A percentile compares a stretch with the other conserved stretches of the same genome.
These are phyloP conservation scores for Xanthia icteritia DNA, from an alignment of 2,888 invertebrate genomes.

Conservation along the genomic window DNA sequence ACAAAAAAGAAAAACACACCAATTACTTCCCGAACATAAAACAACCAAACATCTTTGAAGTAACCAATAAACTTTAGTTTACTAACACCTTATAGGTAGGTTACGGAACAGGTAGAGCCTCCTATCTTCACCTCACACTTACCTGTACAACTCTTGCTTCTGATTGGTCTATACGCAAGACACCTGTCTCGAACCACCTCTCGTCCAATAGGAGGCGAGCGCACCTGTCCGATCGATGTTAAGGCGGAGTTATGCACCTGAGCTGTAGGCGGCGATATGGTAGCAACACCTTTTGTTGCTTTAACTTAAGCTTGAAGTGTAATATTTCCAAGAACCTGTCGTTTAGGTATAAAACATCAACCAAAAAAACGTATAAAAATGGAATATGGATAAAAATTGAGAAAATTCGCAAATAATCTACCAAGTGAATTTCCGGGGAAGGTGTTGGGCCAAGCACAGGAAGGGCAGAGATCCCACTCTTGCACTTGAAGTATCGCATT, in stretches of 20 bases:
- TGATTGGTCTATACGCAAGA: conserved; percentile 74
- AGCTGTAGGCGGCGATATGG: conserved; percentile 53
- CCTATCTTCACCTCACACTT: conserved; percentile 10
- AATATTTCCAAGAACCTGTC: background rate
- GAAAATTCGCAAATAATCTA: background rate
- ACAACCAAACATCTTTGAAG: background rate
- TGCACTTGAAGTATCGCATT: too few relatives aligned
- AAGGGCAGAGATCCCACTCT: background rate
- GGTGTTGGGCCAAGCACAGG: background rate
- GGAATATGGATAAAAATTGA: background rate
- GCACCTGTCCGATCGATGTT: conserved; percentile 80
- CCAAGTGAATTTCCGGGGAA: background rate
- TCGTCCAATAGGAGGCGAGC: conserved; percentile 75
- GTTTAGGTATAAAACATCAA: background rate
- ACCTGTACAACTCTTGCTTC: conserved; percentile 57
- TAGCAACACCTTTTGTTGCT: conserved; percentile 39
- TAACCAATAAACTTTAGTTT: conserved; percentile 23
- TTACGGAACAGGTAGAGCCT: conserved; percentile 53
- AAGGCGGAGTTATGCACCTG: conserved; percentile 75
- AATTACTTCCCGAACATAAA: too few relatives aligned
- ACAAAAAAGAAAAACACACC: background rate
- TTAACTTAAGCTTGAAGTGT: background rate
- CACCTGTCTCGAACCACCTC: conserved; percentile 79
- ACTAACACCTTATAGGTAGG: conserved; percentile 25
- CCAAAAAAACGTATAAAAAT: background rate